Percentiles rank a stretch among this genome's conserved stretches.
Conservation (phyloP, 2,797 vertebrate genomes). For the Neostethus bicornis region DNA sequence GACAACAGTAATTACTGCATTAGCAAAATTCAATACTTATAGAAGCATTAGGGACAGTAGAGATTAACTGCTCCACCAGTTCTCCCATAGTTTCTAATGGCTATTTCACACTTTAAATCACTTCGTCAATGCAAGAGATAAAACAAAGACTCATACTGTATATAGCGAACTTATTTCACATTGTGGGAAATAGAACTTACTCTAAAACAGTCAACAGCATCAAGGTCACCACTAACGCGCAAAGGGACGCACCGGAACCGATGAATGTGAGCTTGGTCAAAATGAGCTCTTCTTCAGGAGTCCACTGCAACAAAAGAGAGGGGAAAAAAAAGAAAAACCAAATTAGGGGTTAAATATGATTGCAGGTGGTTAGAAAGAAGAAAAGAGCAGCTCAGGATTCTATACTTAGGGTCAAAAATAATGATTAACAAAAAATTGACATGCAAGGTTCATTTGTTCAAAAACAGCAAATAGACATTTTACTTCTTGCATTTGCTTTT, state of each 20-base stretch:
- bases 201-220: constrained; percentile 85
- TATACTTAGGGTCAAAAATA: too few relatives aligned
- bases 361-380: too few relatives aligned
- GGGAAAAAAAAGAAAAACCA: background rate
- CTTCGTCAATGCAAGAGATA: background rate
- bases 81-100: constrained; percentile 2
- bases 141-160: background rate
- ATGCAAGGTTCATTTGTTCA: too few relatives aligned
- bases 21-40: constrained; percentile 75
- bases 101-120: constrained; percentile 1
- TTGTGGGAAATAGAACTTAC: constrained; percentile 71
- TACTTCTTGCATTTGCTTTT: too few relatives aligned
- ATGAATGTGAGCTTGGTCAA: constrained; percentile 85
- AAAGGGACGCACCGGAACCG: constrained; percentile 83
- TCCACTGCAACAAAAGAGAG: constrained; percentile 74
- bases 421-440: too few relatives aligned
- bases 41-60: constrained; percentile 40
- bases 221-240: constrained; percentile 84
- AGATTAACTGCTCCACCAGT: constrained; percentile 16
- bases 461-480: too few relatives aligned
- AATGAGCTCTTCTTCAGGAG: constrained; percentile 76
- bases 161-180: constrained; percentile 14
- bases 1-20: constrained; percentile 79
- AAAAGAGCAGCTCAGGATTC: too few relatives aligned
- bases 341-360: too few relatives aligned